Evolutionary conservation across 2,888 invertebrate species (phyloP).

Genomic region (Perdita meconis): DNA sequence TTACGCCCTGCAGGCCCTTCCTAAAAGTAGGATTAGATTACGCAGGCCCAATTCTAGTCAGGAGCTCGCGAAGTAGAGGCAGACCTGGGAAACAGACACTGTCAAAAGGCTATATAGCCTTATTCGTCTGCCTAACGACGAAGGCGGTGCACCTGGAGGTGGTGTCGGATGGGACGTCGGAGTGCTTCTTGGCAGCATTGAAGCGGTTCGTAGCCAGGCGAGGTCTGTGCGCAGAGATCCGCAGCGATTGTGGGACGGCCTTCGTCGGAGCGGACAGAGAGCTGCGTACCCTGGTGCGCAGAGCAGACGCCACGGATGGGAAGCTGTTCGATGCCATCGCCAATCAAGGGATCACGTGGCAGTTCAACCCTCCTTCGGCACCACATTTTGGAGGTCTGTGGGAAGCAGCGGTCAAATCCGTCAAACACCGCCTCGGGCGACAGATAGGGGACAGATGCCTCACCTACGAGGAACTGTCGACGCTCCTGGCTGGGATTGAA

Average conservation of each 20-base stretch:
- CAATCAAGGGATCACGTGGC: too few relatives aligned
- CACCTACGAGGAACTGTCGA: neutral
- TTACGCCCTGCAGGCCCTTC: too few relatives aligned
- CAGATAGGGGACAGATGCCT: neutral
- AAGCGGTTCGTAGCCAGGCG: constrained; percentile 35
- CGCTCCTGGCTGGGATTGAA: neutral
- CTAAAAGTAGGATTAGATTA: too few relatives aligned
- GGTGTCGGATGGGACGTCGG: constrained; percentile 16
- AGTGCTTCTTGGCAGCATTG: constrained; percentile 41
- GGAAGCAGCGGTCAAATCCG: neutral
- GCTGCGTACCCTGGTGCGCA: neutral
- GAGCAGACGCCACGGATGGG: neutral
- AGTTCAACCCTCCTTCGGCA: too few relatives aligned
- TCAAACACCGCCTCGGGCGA: neutral
- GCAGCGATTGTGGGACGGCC: constrained; percentile 42
- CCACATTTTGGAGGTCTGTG: neutral
- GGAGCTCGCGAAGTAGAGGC: too few relatives aligned
- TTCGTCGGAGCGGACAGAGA: constrained; percentile 27
- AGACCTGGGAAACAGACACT: too few relatives aligned
- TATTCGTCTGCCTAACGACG: too few relatives aligned
- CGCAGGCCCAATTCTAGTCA: too few relatives aligned
- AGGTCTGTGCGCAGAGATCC: constrained; percentile 20
- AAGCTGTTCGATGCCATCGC: neutral
- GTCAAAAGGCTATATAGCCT: too few relatives aligned
- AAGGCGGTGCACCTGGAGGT: constrained; percentile 17